Percentiles rank a stretch among this genome's conserved stretches.
phyloP scores from a whole-genome alignment of 1,140 invertebrate genomes.

The Saccostrea glomerata region DNA sequence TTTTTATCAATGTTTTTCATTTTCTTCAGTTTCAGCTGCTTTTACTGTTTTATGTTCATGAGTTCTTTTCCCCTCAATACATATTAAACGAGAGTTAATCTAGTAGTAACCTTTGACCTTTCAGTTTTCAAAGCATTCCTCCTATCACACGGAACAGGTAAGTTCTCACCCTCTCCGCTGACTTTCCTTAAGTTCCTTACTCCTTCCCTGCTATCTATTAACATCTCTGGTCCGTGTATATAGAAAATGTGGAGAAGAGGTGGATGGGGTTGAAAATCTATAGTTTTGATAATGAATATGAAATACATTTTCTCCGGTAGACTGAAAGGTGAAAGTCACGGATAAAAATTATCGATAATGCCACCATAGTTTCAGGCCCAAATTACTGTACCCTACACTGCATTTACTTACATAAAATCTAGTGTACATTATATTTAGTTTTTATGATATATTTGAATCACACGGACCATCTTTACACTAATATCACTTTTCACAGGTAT shows the following conservation, averaged over 20 bases:
- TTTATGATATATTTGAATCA: not conserved
- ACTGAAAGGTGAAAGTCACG: too few species aligned
- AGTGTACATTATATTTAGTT: too few species aligned
- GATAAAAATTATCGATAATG: too few species aligned
- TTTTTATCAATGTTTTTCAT: not conserved
- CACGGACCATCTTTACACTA: not conserved
- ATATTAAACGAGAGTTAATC: not conserved
- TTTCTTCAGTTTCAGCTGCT: not conserved
- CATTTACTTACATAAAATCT: too few species aligned
- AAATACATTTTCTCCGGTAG: too few species aligned
- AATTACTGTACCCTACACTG: too few species aligned
- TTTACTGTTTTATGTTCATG: not conserved
- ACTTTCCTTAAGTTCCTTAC: too few species aligned
- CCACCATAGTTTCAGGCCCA: too few species aligned
- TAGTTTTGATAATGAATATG: too few species aligned
- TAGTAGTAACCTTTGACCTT: conserved; percentile 44
- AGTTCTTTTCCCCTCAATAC: not conserved
- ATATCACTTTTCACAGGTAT: not conserved
- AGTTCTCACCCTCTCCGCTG: conserved; percentile 6
- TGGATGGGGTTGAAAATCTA: too few species aligned
- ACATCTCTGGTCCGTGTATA: not conserved
- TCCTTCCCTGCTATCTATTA: not conserved
- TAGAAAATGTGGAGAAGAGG: too few species aligned
- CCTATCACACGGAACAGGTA: conserved; percentile 55
- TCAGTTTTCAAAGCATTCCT: conserved; percentile 56